Conservation (phyloP, 2,888 invertebrate species). For the Augochlorella aurata region DNA sequence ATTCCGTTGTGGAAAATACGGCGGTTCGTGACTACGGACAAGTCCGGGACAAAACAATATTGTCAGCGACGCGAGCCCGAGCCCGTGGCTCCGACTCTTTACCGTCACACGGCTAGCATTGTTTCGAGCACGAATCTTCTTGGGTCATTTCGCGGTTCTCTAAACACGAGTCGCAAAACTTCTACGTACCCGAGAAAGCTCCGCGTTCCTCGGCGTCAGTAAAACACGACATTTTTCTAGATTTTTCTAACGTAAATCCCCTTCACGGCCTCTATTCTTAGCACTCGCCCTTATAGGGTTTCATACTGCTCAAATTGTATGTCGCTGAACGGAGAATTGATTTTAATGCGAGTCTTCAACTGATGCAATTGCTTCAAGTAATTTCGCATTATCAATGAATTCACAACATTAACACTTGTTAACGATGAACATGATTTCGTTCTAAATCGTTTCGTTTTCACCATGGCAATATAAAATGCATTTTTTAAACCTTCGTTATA, state of each 20-base stretch:
- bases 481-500: no score
- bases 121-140: constrained; percentile 77
- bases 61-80: constrained; percentile 66
- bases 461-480: no score
- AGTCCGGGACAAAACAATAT: constrained; percentile 78
- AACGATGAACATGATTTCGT: no score
- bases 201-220: not conserved
- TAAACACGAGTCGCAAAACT: constrained; percentile 40
- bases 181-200: constrained; percentile 21
- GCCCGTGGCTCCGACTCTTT: constrained; percentile 61
- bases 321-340: no score
- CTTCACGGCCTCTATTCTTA: not conserved
- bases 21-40: constrained; percentile 72
- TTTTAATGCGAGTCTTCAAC: no score
- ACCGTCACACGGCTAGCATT: constrained; percentile 75
- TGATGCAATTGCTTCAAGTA: no score
- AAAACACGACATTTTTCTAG: not conserved
- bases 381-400: no score
- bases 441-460: no score
- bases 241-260: not conserved
- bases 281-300: no score
- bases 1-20: constrained; percentile 53
- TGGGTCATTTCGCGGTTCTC: constrained; percentile 63
- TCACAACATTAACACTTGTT: no score
- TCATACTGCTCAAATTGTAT: no score